These are phyloP conservation scores for Plutella xylostella DNA, from an alignment of 2,888 invertebrate genomes.

Conservation along the genomic window DNA sequence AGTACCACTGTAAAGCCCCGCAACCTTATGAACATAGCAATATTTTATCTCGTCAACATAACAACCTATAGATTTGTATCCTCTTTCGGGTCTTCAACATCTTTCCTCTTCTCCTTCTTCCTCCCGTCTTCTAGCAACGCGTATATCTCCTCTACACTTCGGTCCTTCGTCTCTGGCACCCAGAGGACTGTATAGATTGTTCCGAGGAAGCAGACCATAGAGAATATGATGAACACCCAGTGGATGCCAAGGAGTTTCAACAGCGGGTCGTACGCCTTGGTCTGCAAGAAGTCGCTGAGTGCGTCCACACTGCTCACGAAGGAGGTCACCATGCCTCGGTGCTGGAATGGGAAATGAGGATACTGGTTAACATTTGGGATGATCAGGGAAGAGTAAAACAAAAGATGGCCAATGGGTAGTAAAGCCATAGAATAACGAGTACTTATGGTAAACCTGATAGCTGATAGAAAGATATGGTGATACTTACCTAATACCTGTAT, in stretches of 20 bases:
- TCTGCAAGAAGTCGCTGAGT: conserved; percentile 57
- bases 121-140: conserved; percentile 43
- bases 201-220: conserved; percentile 51
- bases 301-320: conserved; percentile 54
- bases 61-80: conserved; percentile 51
- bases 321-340: conserved; percentile 58
- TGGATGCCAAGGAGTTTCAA: conserved; percentile 56
- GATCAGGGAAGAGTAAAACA: too few species aligned
- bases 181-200: conserved; percentile 53
- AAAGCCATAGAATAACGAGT: too few species aligned
- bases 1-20: too few species aligned
- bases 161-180: conserved; percentile 58
- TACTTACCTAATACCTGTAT: too few species aligned
- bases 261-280: conserved; percentile 56
- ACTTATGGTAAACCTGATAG: too few species aligned
- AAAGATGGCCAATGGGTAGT: too few species aligned
- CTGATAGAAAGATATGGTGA: too few species aligned
- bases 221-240: conserved; percentile 62
- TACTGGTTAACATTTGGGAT: too few species aligned
- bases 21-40: too few species aligned
- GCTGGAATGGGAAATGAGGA: conserved; percentile 33
- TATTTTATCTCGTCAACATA: too few species aligned
- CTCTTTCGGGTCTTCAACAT: conserved; percentile 38
- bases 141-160: conserved; percentile 53
- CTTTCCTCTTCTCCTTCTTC: conserved; percentile 49